phyloP scores from a whole-genome alignment of 2,797 vertebrate species.

The Melanotaenia parkinsoni region DNA sequence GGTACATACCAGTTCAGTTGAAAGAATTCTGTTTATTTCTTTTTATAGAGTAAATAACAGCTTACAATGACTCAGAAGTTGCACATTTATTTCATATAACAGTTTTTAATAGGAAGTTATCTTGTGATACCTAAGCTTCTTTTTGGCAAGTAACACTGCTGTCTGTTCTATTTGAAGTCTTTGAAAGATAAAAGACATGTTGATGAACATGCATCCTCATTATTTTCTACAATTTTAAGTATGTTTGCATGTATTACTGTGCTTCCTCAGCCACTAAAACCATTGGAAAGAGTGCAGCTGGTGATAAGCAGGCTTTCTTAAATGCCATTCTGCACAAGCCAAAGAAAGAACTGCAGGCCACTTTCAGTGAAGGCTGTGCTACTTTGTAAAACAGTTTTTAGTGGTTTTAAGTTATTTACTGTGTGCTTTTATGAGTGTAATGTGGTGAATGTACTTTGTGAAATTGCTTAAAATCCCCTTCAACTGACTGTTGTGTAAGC shows the following conservation, averaged over 20 bases:
- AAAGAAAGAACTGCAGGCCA: slow-evolving; percentile 30
- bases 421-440: slow-evolving; percentile 24
- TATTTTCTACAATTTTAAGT: neutral
- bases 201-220: neutral
- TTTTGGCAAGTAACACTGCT: neutral
- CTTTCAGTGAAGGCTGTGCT: slow-evolving; percentile 13
- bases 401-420: slow-evolving; percentile 58
- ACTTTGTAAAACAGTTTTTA: slow-evolving; percentile 35
- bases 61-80: slow-evolving; percentile 26
- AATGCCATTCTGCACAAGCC: slow-evolving; percentile 12
- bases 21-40: slow-evolving; percentile 22
- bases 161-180: neutral
- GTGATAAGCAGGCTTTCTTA: slow-evolving; percentile 2
- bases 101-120: slow-evolving; percentile 14
- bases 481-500: slow-evolving; percentile 7
- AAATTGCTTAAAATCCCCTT: slow-evolving; percentile 17
- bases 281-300: neutral
- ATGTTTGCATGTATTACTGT: slow-evolving; percentile 2
- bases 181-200: neutral
- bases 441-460: slow-evolving; percentile 27
- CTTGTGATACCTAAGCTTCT: slow-evolving; percentile 17
- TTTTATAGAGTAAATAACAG: slow-evolving; percentile 22
- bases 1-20: slow-evolving; percentile 6
- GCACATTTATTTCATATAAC: slow-evolving; percentile 19
- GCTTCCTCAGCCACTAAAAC: neutral